Evolutionary conservation across 2,888 invertebrate species (phyloP), one percentile per base, ranked within the genome.

Genomic region (Phoenoteleia sp.): DNA sequence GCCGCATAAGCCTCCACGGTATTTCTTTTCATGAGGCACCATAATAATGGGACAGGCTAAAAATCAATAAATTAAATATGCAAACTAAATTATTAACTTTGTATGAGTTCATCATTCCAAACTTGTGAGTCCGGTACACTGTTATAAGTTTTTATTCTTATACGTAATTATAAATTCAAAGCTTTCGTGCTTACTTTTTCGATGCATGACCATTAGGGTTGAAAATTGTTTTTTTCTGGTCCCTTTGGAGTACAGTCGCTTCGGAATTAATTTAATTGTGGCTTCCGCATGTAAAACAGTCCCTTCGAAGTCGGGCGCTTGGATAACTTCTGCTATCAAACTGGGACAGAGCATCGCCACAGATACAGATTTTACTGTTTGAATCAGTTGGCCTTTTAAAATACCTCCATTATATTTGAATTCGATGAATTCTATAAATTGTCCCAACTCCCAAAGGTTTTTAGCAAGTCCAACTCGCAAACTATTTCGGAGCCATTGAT

Each of bases 121-220:
- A n/a, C n/a, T n/a, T n/a, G n/a, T n/a, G n/a, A n/a, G n/a, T n/a
- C n/a, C n/a, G n/a, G n/a, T n/a, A n/a, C n/a, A n/a, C n/a, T n/a
- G n/a, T n/a, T n/a, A n/a, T n/a, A n/a, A n/a, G n/a, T n/a, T n/a
- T n/a, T n/a, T n/a, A n/a, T n/a, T n/a, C n/a, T n/a, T n/a, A n/a
- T n/a, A n/a, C n/a, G n/a, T n/a, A n/a, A n/a, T n/a, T n/a, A n/a
- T n/a, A n/a, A n/a, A n/a, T n/a, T n/a, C n/a, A n/a, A n/a, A n/a
- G n/a, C n/a, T n/a, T n/a, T n/a, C n/a, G n/a, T n/a, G n/a, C 17
- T 47, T 47, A 47, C 47, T 47, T 47, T 47, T 47, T 4, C 47
- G 47, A 47, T 47, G 47, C 6, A 47, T 17, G 17, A 29, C 15
- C 29, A 54, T 54, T n/a, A 54, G 9, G 1, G 54, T 54, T 15